Conservation (phyloP, 2,113 vertebrate species). For the Typhlomys cinereus region DNA sequence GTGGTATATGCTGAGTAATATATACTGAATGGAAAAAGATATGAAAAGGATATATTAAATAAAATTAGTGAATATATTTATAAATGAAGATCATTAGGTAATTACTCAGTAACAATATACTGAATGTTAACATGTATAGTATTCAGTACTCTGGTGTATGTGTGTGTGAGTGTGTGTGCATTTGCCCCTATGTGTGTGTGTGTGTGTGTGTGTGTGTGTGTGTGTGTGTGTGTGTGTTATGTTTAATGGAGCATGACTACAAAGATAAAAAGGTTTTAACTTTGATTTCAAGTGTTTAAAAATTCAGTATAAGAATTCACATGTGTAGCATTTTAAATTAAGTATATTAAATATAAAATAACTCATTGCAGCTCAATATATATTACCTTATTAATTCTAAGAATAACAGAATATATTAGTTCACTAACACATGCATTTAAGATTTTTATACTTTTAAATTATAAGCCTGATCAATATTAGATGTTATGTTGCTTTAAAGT, state of each 20-base stretch:
- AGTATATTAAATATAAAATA: conserved; percentile 8
- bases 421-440: neutral
- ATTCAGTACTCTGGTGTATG: neutral
- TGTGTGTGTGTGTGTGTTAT: neutral
- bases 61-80: neutral
- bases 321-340: neutral
- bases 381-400: conserved; percentile 30
- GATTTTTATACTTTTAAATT: conserved; percentile 37
- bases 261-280: neutral
- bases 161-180: neutral
- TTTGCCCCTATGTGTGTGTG: neutral
- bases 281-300: conserved; percentile 32
- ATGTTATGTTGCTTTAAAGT: conserved; percentile 27
- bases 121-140: neutral
- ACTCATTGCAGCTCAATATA: conserved; percentile 32
- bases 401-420: conserved; percentile 34
- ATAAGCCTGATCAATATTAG: conserved; percentile 18
- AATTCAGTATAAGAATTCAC: neutral
- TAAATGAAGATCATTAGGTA: neutral
- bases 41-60: neutral
- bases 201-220: neutral
- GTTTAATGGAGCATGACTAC: neutral
- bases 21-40: conserved; percentile 10
- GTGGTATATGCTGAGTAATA: neutral
- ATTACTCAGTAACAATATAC: neutral